Conservation (phyloP, 2,797 vertebrate genomes). For the Vespertilio murinus region DNA sequence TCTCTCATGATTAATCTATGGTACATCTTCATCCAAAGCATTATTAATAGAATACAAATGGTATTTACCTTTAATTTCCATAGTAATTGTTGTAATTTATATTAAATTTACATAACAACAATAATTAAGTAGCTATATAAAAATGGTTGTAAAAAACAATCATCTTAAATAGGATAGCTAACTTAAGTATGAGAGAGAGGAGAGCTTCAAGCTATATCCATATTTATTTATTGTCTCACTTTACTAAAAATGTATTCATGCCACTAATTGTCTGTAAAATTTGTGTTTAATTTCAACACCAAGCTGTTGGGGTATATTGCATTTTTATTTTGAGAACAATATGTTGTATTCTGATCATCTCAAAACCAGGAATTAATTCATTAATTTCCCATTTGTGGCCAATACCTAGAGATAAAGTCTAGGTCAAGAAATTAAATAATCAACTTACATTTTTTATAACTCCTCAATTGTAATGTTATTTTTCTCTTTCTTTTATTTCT, state of each 20-base stretch:
- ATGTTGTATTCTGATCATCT: neutral
- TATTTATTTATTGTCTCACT: slow-evolving; percentile 54
- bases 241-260: slow-evolving; percentile 12
- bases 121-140: slow-evolving; percentile 65
- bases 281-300: neutral
- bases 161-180: neutral
- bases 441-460: neutral
- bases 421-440: neutral
- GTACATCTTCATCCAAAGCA: slow-evolving; percentile 47
- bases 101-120: slow-evolving; percentile 74
- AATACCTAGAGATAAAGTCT: neutral
- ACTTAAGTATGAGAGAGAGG: slow-evolving; percentile 11
- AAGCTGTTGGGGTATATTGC: neutral
- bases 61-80: slow-evolving; percentile 73
- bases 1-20: slow-evolving; percentile 55
- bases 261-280: slow-evolving; percentile 5
- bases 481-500: neutral
- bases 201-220: slow-evolving; percentile 35
- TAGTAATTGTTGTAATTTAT: slow-evolving; percentile 58
- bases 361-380: neutral
- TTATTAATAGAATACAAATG: slow-evolving; percentile 59
- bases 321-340: neutral
- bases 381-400: neutral
- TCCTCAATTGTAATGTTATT: neutral
- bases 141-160: slow-evolving; percentile 65